Percentiles rank a stretch among this genome's conserved stretches.
phyloP scores from a whole-genome alignment of 2,888 invertebrate species.

The Leptarthrus brevirostris region DNA sequence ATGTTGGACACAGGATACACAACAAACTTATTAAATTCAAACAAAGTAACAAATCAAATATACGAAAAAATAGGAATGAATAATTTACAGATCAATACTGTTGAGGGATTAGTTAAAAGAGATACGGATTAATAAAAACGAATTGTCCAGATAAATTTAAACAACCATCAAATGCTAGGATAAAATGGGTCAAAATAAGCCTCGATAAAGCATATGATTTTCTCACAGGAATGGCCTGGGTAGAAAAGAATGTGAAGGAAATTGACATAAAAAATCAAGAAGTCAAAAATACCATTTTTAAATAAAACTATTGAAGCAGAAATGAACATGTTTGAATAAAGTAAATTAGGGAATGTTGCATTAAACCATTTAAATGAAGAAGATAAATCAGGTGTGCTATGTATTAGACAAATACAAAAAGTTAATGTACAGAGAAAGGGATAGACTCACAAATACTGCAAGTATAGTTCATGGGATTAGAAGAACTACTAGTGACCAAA shows the following conservation, averaged over 20 bases:
- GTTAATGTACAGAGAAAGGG: slow-evolving; percentile 35
- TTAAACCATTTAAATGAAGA: slow-evolving; percentile 45
- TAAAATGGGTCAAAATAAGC: slow-evolving; percentile 50
- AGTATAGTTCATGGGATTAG: slow-evolving; percentile 19
- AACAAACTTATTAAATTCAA: slow-evolving; percentile 17
- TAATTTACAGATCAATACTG: slow-evolving; percentile 37
- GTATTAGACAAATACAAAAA: slow-evolving; percentile 47
- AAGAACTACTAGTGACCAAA: slow-evolving; percentile 47
- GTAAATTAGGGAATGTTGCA: slow-evolving; percentile 42
- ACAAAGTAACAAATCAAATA: slow-evolving; percentile 8
- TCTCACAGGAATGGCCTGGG: slow-evolving; percentile 52
- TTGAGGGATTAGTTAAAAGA: slow-evolving; percentile 35
- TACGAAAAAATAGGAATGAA: background rate
- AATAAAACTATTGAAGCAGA: slow-evolving; percentile 49
- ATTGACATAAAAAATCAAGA: slow-evolving; percentile 51
- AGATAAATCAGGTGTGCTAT: slow-evolving; percentile 31
- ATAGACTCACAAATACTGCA: slow-evolving; percentile 32
- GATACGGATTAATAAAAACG: slow-evolving; percentile 36
- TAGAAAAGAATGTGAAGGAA: slow-evolving; percentile 48
- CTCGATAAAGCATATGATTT: slow-evolving; percentile 53
- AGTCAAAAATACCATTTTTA: slow-evolving; percentile 48
- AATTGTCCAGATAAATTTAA: slow-evolving; percentile 46
- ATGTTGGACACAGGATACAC: background rate
- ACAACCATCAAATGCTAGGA: slow-evolving; percentile 52
- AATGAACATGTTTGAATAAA: slow-evolving; percentile 48